Evolutionary conservation across 2,797 vertebrate species (phyloP), one percentile per base, ranked within the genome.

Genomic region (Halcyon leucocephala): DNA sequence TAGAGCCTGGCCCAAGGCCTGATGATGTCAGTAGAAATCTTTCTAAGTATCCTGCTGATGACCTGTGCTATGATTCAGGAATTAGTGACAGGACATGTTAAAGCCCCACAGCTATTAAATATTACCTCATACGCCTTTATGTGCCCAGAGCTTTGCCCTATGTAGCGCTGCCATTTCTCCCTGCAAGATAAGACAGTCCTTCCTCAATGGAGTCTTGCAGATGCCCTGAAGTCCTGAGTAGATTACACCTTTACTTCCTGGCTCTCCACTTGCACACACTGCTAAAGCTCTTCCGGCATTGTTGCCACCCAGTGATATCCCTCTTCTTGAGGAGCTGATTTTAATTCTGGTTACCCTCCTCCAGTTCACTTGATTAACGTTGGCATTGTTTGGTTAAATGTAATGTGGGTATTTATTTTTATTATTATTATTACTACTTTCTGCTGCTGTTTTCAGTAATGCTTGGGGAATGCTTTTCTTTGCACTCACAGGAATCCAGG

Each of bases 1-100:
- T 70, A 35, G 8, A 93, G 51, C 46, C 41, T 86, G 62, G 70
- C 89, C 58, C 35, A 78, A 62, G n/a, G 76, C n/a, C 60, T 79
- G 51, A n/a, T 95, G 73, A 79, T 79, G 39, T 85, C 76, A 76
- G 62, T 60, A 72, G 54, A 55, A 93, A 82, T 73, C 82, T 91
- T 88, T 66, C 21, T 79, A 58, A 91, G 93, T 87, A 88, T 66
- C 51, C 49, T 41, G 42, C 37, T 92, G 49, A 64, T 77, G 88
- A 66, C 62, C 77, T 92, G 24, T 62, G 44, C 9, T 29, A 33
- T 60, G 42, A 86, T 86, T 89, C 77, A 82, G 58, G 35, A 72
- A 69, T 41, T 51, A 86, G 52, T 3, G 2, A n/a, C 14, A 83
- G 66, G 73, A 79, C 15, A 9, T 54, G 42, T n/a, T 83, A 69